Percentiles rank a stretch among this genome's conserved stretches.
Evolutionary conservation across 2,888 invertebrate genomes (phyloP).

Genomic region (Tipula vernalis): DNA sequence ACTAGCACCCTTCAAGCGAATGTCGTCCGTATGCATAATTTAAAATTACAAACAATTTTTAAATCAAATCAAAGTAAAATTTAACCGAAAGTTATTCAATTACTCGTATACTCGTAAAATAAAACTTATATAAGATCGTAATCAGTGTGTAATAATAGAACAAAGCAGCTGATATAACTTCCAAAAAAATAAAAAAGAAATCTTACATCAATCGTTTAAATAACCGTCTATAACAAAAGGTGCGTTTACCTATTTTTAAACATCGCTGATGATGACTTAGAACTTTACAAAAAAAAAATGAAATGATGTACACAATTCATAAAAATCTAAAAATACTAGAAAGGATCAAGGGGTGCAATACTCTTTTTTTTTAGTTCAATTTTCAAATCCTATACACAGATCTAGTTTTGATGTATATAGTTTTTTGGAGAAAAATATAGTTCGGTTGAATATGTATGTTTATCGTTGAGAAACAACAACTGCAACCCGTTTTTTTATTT

Average conservation of each 20-base stretch:
- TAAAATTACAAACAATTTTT: too few relatives aligned
- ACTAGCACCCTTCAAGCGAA: too few relatives aligned
- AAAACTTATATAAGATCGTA: neutral
- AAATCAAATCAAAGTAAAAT: too few relatives aligned
- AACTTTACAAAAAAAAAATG: neutral
- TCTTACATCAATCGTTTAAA: neutral
- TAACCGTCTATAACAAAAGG: neutral
- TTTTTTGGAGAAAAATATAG: neutral
- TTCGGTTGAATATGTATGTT: neutral
- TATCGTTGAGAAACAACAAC: neutral
- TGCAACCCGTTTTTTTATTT: constrained; percentile 7
- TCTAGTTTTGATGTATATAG: neutral
- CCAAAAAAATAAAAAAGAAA: neutral
- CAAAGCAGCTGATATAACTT: neutral
- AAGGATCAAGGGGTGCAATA: constrained; percentile 7
- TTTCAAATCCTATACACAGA: neutral
- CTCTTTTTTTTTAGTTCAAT: neutral
- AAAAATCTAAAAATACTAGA: neutral
- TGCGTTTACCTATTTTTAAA: constrained; percentile 7
- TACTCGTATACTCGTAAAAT: too few relatives aligned
- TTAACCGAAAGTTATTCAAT: too few relatives aligned
- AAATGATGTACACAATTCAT: neutral
- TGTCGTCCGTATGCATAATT: too few relatives aligned
- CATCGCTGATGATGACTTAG: neutral
- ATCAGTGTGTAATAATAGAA: neutral